A percentile compares a stretch with the other conserved stretches of the same genome.
Conservation (phyloP, 1,140 invertebrate genomes). For the Zaprionus nigranus region DNA sequence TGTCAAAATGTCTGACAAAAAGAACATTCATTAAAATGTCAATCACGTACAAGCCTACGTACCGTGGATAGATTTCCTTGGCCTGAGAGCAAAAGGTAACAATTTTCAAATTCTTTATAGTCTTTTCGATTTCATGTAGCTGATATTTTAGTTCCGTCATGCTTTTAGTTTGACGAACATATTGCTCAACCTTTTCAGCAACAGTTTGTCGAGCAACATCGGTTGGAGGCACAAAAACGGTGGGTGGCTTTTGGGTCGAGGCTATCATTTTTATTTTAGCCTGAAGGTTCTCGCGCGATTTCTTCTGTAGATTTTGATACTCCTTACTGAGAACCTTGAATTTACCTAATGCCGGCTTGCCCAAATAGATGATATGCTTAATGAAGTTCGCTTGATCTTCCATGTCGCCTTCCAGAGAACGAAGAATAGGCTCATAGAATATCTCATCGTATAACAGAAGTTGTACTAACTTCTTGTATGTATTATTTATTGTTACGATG, state of each 20-base stretch:
- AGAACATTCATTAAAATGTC: not conserved
- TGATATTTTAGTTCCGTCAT: constrained; percentile 71
- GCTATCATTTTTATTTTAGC: constrained; percentile 55
- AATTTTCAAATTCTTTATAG: constrained; percentile 73
- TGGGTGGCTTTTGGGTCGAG: constrained; percentile 17
- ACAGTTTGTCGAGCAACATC: not conserved
- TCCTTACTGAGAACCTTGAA: constrained; percentile 65
- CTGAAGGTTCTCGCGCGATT: constrained; percentile 54
- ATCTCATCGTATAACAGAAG: constrained; percentile 71
- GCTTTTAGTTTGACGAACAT: constrained; percentile 70
- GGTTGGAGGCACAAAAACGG: not conserved
- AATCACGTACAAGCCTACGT: not conserved
- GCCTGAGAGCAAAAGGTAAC: constrained; percentile 74
- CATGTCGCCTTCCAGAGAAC: constrained; percentile 70
- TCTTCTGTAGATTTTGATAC: constrained; percentile 51
- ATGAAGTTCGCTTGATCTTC: constrained; percentile 79
- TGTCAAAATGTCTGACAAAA: not conserved
- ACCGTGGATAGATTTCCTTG: constrained; percentile 62
- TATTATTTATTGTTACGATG: constrained; percentile 71
- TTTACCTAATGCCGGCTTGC: constrained; percentile 71
- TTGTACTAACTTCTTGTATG: constrained; percentile 77
- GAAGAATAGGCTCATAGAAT: constrained; percentile 80
- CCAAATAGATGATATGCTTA: constrained; percentile 72
- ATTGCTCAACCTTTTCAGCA: constrained; percentile 52
- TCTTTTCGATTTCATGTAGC: constrained; percentile 63